Percentiles rank a stretch among this genome's conserved stretches.
Evolutionary conservation across 2,797 vertebrate species (phyloP).

Genomic region (Gymnodraco acuticeps): DNA sequence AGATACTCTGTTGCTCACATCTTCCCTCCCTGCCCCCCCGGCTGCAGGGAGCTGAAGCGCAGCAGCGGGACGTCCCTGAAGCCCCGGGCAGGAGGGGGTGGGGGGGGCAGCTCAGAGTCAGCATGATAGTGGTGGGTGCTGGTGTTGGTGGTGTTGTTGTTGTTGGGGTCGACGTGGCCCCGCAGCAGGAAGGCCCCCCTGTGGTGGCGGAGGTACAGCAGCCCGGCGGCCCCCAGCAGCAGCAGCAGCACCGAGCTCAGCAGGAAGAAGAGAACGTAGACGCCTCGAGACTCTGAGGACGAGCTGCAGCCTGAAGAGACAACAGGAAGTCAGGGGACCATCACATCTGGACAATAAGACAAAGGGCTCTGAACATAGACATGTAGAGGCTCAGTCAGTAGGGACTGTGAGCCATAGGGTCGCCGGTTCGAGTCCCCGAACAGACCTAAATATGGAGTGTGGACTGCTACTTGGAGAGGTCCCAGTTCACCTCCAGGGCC

Average conservation of each 20-base stretch:
- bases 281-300: constrained; percentile 63
- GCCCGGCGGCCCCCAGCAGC: constrained; percentile 59
- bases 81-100: constrained; percentile 65
- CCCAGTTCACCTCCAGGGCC: too few species aligned
- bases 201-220: constrained; percentile 76
- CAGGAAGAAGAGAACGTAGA: constrained; percentile 82
- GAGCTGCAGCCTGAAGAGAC: constrained; percentile 59
- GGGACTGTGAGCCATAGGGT: too few species aligned
- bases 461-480: too few species aligned
- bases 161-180: constrained; percentile 62
- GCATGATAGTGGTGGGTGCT: background rate
- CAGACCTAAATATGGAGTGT: too few species aligned
- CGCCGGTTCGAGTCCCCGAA: too few species aligned
- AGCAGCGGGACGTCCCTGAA: constrained; percentile 78
- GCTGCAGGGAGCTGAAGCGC: constrained; percentile 75
- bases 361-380: too few species aligned
- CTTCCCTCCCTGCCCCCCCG: constrained; percentile 56
- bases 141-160: constrained; percentile 18
- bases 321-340: constrained; percentile 11
- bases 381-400: too few species aligned
- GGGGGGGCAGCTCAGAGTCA: constrained; percentile 44
- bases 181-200: constrained; percentile 73
- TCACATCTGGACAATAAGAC: background rate
- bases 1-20: constrained; percentile 28
- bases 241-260: constrained; percentile 75